Evolutionary conservation across 2,113 vertebrate genomes (phyloP).

Genomic region (Vidua macroura): DNA sequence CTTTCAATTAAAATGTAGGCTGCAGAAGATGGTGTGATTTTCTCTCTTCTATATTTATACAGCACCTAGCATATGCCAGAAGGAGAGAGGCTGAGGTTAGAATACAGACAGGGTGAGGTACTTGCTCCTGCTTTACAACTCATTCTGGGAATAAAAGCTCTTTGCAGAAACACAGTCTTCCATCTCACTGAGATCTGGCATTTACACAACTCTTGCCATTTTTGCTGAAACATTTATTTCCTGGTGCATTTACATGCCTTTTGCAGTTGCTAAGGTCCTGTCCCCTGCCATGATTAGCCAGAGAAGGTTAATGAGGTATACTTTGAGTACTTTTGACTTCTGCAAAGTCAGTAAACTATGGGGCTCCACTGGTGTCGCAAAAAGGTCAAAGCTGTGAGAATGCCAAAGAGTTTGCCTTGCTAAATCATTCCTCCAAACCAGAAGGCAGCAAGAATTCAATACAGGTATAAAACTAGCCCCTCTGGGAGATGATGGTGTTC

Average conservation of each 20-base stretch:
- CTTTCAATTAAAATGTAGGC: slow-evolving; percentile 39
- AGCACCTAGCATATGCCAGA: neutral
- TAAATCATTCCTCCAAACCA: slow-evolving; percentile 10
- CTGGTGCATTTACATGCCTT: slow-evolving; percentile 48
- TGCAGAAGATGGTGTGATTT: slow-evolving; percentile 22
- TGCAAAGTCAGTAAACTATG: slow-evolving; percentile 11
- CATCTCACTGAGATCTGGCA: slow-evolving; percentile 26
- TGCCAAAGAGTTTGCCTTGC: neutral
- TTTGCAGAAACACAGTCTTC: slow-evolving; percentile 9
- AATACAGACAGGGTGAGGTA: neutral
- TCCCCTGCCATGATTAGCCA: slow-evolving; percentile 62
- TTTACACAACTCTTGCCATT: slow-evolving; percentile 56
- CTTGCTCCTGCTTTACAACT: slow-evolving; percentile 10
- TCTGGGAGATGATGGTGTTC: neutral
- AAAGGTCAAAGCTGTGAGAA: slow-evolving; percentile 31
- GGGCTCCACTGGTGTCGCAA: neutral
- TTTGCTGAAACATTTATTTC: slow-evolving; percentile 50
- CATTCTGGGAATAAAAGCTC: slow-evolving; percentile 42
- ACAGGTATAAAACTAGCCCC: neutral
- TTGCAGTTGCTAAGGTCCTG: slow-evolving; percentile 39
- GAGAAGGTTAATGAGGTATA: slow-evolving; percentile 68
- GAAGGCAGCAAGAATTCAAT: neutral
- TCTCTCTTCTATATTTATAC: slow-evolving; percentile 14
- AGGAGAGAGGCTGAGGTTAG: neutral
- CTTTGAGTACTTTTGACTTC: slow-evolving; percentile 35